Evolutionary conservation across 2,888 invertebrate genomes (phyloP), one percentile per base, ranked within the genome.

Genomic region (Osmoderma eremita): DNA sequence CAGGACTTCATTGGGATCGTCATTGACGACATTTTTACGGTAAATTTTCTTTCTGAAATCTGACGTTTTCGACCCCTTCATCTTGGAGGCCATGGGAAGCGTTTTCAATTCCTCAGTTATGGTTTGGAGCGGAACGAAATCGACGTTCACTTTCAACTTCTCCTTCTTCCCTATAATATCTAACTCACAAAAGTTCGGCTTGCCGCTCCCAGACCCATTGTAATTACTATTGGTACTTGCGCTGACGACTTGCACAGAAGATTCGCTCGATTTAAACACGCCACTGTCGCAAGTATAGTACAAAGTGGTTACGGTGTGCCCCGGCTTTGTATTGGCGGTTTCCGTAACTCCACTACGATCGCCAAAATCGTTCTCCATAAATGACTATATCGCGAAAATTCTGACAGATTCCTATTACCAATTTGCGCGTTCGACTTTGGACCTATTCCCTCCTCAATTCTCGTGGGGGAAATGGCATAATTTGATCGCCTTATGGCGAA

Each of bases 121-220:
- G 1, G 56, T 58, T 15, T 42, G 22, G 6, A 61, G 13, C 15
- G 51, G 45, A 17, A 53, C n/a, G 17, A 63, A 48, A 45, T 48
- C 53, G 3, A 54, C 49, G 12, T 51, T 45, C 1, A 42, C 49
- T 4, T 64, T 63, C 18, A 42, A 30, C 22, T 63, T 67, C 8
- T 67, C 56, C 39, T 66, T 69, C 39, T 67, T 69, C 22, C 67
- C 56, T 17, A 73, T 51, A 15, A 73, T 72, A 38, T 73, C 73
- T 17, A 73, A 69, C 41, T 72, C 73, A 48, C 73, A 73, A 51
- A 69, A 73, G 30, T 68, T 68, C 22, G 41, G 65, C 17, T 49
- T 56, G 39, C 18, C 12, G n/a, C 18, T 18, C 36, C 49, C 51
- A 12, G 41, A 2, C 17, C 18, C 39, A 30, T 58, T 49, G 50